Conservation (phyloP, 2,888 invertebrate species). For the Belgica antarctica region DNA sequence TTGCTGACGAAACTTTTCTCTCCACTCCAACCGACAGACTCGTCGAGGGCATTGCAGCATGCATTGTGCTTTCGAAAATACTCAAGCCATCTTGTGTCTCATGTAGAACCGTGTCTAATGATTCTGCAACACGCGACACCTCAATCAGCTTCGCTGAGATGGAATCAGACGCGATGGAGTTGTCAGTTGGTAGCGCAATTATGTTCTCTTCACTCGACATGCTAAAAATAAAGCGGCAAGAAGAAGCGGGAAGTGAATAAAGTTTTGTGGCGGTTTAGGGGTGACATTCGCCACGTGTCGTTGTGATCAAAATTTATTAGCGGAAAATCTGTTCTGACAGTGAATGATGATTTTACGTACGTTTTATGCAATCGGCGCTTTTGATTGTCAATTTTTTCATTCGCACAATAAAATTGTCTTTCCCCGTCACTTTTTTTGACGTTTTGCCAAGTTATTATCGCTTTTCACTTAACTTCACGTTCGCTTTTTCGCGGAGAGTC, state of each 20-base stretch:
- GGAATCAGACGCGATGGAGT: slow-evolving; percentile 64
- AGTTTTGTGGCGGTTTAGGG: no score
- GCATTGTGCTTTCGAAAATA: slow-evolving; percentile 32
- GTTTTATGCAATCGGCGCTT: background rate
- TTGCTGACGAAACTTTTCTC: slow-evolving; percentile 30
- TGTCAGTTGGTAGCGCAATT: slow-evolving; percentile 54
- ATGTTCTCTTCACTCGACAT: slow-evolving; percentile 44
- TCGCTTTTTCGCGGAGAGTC: background rate
- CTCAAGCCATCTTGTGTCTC: slow-evolving; percentile 56
- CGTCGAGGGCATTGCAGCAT: slow-evolving; percentile 7
- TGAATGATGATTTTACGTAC: background rate
- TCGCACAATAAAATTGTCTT: background rate
- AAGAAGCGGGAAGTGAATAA: no score
- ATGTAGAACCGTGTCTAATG: slow-evolving; percentile 61
- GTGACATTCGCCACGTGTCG: no score
- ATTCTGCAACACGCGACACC: slow-evolving; percentile 66
- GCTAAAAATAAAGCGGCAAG: slow-evolving; percentile 25
- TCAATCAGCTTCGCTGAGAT: slow-evolving; percentile 65
- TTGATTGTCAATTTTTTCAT: background rate
- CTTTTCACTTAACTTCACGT: slow-evolving; percentile 5
- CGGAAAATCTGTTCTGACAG: background rate
- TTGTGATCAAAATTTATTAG: no score
- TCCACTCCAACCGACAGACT: background rate
- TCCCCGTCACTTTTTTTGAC: slow-evolving; percentile 16
- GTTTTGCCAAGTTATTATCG: slow-evolving; percentile 18